These are phyloP conservation scores for Gorsachius goisagi DNA, from an alignment of 2,113 vertebrate species.

Conservation along the genomic window DNA sequence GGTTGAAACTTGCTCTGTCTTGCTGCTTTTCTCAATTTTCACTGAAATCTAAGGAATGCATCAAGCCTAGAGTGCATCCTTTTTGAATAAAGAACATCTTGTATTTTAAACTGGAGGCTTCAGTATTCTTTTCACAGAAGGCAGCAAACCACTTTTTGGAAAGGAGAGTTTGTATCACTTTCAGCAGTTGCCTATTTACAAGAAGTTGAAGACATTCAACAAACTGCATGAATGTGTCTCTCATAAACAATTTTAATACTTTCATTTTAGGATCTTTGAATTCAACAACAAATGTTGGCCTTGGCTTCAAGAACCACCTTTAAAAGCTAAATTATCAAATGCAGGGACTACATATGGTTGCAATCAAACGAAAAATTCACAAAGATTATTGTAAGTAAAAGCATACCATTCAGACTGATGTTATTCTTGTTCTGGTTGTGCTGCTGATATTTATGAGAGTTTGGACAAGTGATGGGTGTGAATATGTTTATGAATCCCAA, in stretches of 20 bases:
- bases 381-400: not conserved
- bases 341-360: not conserved
- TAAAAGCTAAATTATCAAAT: not conserved
- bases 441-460: not conserved
- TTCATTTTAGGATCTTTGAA: not conserved
- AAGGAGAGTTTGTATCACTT: not conserved
- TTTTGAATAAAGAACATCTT: not conserved
- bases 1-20: not conserved
- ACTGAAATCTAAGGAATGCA: not conserved
- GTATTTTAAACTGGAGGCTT: not conserved
- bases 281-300: not conserved
- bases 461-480: not conserved
- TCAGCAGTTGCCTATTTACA: not conserved
- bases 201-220: not conserved
- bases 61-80: not conserved
- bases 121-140: not conserved
- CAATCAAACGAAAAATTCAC: not conserved
- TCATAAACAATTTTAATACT: not conserved
- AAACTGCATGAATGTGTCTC: not conserved
- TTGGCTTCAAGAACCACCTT: not conserved
- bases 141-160: not conserved
- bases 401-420: not conserved
- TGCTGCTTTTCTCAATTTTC: not conserved
- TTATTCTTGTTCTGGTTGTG: not conserved
- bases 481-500: not conserved